Percentiles rank a stretch among this genome's conserved stretches.
Conservation (phyloP, 2,113 vertebrate species). For the Lonchura striata region DNA sequence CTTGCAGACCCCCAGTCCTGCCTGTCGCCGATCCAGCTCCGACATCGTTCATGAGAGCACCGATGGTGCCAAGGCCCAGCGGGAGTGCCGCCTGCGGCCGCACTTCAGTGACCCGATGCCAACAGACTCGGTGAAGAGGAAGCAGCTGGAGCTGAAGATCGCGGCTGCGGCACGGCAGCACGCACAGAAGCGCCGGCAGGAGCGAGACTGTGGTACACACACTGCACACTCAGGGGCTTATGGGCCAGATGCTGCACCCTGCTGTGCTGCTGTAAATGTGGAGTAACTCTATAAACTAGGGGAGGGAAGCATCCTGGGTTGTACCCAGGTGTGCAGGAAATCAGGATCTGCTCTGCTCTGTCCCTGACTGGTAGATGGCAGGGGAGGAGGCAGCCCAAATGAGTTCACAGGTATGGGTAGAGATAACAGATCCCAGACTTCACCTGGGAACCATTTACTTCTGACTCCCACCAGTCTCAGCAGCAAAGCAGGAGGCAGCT, state of each 20-base stretch:
- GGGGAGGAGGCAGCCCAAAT: not conserved
- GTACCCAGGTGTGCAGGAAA: not conserved
- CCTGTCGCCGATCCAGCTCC: constrained; percentile 85
- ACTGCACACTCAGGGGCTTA: not conserved
- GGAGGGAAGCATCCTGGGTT: not conserved
- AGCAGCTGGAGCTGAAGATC: constrained; percentile 91
- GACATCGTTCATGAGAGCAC: constrained; percentile 81
- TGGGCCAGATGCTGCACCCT: not conserved
- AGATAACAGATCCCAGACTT: not conserved
- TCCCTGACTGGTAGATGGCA: not conserved
- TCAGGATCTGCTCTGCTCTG: not conserved
- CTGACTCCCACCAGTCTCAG: not conserved
- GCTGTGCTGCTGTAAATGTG: not conserved
- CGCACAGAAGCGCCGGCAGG: constrained; percentile 79
- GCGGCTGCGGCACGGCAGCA: constrained; percentile 82
- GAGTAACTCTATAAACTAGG: not conserved
- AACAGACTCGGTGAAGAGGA: constrained; percentile 84
- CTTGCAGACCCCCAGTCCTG: constrained; percentile 68
- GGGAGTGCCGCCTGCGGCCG: constrained; percentile 84
- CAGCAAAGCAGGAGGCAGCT: not conserved
- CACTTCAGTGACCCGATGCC: constrained; percentile 90
- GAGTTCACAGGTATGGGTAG: not conserved
- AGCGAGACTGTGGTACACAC: constrained; percentile 68
- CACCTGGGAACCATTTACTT: not conserved
- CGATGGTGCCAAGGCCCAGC: constrained; percentile 81